A percentile compares a stretch with the other conserved stretches of the same genome.
These are phyloP conservation scores for Tenthredo distinguenda DNA, from an alignment of 2,888 invertebrate genomes.

Conservation along the genomic window DNA sequence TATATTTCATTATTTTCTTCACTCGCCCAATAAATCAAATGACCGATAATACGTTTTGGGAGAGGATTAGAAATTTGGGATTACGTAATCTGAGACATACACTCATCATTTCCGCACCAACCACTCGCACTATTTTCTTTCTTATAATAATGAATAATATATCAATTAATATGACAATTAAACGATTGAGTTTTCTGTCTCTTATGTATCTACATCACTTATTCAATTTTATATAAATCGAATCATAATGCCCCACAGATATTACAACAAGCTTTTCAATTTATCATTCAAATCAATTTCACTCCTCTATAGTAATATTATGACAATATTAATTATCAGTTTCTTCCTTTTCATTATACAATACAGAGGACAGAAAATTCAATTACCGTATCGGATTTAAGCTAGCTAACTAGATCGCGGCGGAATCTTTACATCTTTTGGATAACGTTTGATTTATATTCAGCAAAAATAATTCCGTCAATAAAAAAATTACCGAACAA, in stretches of 20 bases:
- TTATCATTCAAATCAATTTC: not conserved
- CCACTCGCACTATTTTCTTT: constrained; percentile 16
- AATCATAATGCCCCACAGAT: not conserved
- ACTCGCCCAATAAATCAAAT: constrained; percentile 40
- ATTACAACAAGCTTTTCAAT: not conserved
- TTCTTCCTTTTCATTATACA: not conserved
- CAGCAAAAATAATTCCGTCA: constrained; percentile 5
- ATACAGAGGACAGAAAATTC: constrained; percentile 50
- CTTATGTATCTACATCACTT: not conserved
- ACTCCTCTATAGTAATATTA: not conserved
- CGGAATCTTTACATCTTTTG: not conserved
- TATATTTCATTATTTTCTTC: constrained; percentile 46
- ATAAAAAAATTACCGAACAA: not conserved
- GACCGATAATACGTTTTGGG: constrained; percentile 19
- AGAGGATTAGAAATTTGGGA: constrained; percentile 40
- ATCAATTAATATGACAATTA: constrained; percentile 16
- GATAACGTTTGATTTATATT: not conserved
- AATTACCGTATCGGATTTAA: constrained; percentile 11
- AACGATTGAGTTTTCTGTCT: constrained; percentile 45
- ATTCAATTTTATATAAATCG: not conserved
- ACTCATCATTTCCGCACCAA: not conserved
- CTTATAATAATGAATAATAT: constrained; percentile 27
- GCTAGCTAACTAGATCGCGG: constrained; percentile 41
- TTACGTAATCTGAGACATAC: constrained; percentile 46
- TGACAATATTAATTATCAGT: not conserved